These are phyloP conservation scores for Acleris sparsana DNA, from an alignment of 2,888 invertebrate species.

Conservation along the genomic window DNA sequence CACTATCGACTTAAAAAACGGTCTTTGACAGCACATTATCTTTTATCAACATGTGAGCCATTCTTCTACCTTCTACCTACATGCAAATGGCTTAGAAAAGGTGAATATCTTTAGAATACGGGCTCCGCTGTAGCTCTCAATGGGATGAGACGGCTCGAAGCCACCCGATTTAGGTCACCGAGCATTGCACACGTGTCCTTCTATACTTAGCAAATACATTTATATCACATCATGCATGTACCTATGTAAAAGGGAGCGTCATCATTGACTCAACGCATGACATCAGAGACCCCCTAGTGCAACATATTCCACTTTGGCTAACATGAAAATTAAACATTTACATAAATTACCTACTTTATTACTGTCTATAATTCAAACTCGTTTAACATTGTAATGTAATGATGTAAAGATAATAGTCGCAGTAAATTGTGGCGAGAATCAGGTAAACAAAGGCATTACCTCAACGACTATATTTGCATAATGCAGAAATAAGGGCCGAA, in stretches of 20 bases:
- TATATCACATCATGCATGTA: not conserved
- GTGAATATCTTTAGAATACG: slow-evolving; percentile 18
- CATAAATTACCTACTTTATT: not conserved
- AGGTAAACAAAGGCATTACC: slow-evolving; percentile 22
- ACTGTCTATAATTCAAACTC: not conserved
- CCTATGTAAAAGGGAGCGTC: slow-evolving; percentile 5
- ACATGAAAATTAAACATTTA: not conserved
- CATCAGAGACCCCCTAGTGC: slow-evolving; percentile 13
- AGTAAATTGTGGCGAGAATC: not conserved
- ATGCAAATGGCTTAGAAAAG: slow-evolving; percentile 12
- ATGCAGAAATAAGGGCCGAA: slow-evolving; percentile 20
- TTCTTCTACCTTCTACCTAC: slow-evolving; percentile 7
- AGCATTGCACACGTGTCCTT: slow-evolving; percentile 22
- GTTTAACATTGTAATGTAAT: slow-evolving; percentile 12
- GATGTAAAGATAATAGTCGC: not conserved
- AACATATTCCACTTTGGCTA: not conserved
- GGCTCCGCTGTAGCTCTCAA: slow-evolving; percentile 22
- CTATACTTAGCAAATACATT: not conserved
- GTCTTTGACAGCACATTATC: slow-evolving; percentile 18
- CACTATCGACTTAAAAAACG: slow-evolving; percentile 9
- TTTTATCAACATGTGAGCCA: slow-evolving; percentile 18
- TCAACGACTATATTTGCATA: slow-evolving; percentile 20
- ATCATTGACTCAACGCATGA: slow-evolving; percentile 25
- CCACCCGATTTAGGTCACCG: slow-evolving; percentile 27
- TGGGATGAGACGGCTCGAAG: slow-evolving; percentile 19